Percentiles rank a stretch among this genome's conserved stretches.
Evolutionary conservation across 2,888 invertebrate genomes (phyloP).

Genomic region (Calliphora vomitoria): DNA sequence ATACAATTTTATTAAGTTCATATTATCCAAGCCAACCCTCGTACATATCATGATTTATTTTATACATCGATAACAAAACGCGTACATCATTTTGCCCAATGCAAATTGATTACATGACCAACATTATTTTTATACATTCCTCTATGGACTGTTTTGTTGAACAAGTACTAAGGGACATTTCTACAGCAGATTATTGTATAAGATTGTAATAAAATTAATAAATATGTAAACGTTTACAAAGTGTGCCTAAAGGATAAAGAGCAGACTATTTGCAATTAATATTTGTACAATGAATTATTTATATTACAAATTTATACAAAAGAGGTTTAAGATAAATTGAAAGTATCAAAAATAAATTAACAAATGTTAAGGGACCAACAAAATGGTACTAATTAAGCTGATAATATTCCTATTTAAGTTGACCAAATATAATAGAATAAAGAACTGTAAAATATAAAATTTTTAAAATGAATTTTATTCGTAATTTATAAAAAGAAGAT

Average conservation of each 20-base stretch:
- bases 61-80: slow-evolving; percentile 36
- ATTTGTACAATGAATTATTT: background rate
- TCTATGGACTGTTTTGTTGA: slow-evolving; percentile 7
- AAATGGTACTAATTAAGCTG: too few species aligned
- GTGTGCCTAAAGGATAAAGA: background rate
- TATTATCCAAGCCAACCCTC: background rate
- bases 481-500: slow-evolving; percentile 9
- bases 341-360: slow-evolving; percentile 7
- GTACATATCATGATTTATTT: slow-evolving; percentile 50
- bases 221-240: slow-evolving; percentile 29
- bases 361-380: background rate
- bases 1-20: too few species aligned
- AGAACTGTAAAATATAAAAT: background rate
- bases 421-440: too few species aligned
- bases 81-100: slow-evolving; percentile 46
- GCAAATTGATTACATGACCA: slow-evolving; percentile 65
- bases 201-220: slow-evolving; percentile 40
- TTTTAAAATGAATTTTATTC: slow-evolving; percentile 39
- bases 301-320: background rate
- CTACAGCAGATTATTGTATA: slow-evolving; percentile 9
- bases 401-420: too few species aligned
- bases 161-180: slow-evolving; percentile 12
- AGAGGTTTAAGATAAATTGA: background rate
- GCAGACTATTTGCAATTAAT: background rate
- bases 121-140: slow-evolving; percentile 41